Evolutionary conservation across 2,888 invertebrate genomes (phyloP).

Genomic region (Orthosia cruda): DNA sequence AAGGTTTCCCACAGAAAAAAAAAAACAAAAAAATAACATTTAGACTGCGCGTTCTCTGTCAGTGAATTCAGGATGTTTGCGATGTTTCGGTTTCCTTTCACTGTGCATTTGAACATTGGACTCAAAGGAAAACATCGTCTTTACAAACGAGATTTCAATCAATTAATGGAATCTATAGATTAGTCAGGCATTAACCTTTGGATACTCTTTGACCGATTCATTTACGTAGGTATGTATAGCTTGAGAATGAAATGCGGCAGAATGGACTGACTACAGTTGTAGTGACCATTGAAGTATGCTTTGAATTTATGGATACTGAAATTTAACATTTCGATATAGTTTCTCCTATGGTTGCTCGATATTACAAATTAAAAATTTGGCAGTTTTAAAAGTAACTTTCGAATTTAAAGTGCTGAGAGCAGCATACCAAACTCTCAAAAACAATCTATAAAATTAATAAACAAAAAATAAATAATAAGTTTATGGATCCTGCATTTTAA

Average conservation of each 20-base stretch:
- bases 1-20: no score
- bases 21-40: no score
- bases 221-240: neutral
- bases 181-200: neutral
- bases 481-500: no score
- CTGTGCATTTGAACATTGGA: neutral
- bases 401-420: no score
- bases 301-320: neutral
- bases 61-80: no score
- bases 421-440: no score
- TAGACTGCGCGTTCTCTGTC: no score
- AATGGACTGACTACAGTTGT: neutral
- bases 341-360: neutral
- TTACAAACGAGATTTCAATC: neutral
- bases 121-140: constrained; percentile 1
- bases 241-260: neutral
- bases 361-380: no score
- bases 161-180: neutral
- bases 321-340: neutral
- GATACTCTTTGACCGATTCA: neutral
- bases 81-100: neutral
- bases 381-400: no score
- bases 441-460: no score
- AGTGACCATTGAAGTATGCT: neutral
- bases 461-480: no score